phyloP scores from a whole-genome alignment of 2,113 vertebrate species.

The Silurus meridionalis region DNA sequence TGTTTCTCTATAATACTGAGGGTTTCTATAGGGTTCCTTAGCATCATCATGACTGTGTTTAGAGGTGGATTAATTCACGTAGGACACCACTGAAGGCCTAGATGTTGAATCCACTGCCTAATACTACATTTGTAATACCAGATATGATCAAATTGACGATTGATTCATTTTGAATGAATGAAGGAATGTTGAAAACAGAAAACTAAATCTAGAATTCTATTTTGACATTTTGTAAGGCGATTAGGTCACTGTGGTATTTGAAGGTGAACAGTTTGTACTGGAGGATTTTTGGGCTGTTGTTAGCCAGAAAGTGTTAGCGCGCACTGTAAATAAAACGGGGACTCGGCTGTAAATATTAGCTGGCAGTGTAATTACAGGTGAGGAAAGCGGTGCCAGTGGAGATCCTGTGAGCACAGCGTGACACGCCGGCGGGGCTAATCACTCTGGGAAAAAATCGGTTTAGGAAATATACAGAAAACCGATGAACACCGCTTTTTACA shows the following conservation, averaged over 20 bases:
- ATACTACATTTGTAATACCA: too few species aligned
- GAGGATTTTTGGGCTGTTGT: background rate
- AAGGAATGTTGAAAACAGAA: too few species aligned
- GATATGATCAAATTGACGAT: too few species aligned
- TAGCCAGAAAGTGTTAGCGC: background rate
- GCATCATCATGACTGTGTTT: too few species aligned
- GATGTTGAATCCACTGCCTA: too few species aligned
- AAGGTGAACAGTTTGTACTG: background rate
- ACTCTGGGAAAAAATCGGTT: background rate
- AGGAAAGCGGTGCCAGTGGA: background rate
- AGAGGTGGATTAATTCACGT: too few species aligned
- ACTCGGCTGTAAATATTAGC: background rate
- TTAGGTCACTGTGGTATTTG: background rate
- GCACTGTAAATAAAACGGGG: background rate
- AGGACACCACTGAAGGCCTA: too few species aligned
- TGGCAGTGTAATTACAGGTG: conserved; percentile 9
- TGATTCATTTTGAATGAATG: too few species aligned
- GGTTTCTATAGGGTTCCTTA: too few species aligned
- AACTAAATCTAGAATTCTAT: too few species aligned
- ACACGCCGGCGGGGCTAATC: background rate
- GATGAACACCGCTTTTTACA: background rate
- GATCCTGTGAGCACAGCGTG: background rate
- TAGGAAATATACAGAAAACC: background rate
- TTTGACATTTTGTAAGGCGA: too few species aligned
- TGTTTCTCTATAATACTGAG: too few species aligned